Evolutionary conservation across 2,113 vertebrate genomes (phyloP), one percentile per base, ranked within the genome.

Genomic region (Willisornis vidua): DNA sequence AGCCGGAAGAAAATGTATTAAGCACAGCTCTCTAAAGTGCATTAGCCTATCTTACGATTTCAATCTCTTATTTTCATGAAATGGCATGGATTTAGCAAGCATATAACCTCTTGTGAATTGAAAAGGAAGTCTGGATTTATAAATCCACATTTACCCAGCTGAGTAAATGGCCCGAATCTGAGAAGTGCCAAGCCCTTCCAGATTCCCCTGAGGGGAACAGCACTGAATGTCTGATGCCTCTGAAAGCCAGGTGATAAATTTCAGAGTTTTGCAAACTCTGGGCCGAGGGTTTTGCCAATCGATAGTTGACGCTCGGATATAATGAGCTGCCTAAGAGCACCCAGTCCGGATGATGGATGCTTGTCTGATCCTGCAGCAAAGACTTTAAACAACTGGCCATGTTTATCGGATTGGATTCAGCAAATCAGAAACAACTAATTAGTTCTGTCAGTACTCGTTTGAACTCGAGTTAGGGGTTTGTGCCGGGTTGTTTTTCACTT

Each of bases 211-310:
- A 78, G 73, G 83, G 12, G 5, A 84, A 62, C 7, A 54, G 25
- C 19, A 33, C 33, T n/a, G 68, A 86, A 8, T 81, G 46, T 22
- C 76, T 77, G 57, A 41, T 88, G 61, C 72, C 54, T 68, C 52
- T 78, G 72, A 93, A 81, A 61, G 28, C 45, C 52, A 68, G 76
- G 61, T 87, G 80, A 95, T 31, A 77, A 63, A 93, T 94, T 75
- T 85, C 52, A 52, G 74, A 88, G 52, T 71, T 93, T 37, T 67
- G 48, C 20, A 48, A 73, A 93, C 63, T 88, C 82, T 67, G 29
- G 75, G 75, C 79, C 39, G 31, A 24, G 28, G 23, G 39, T 55
- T 95, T 93, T 76, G 25, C 55, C 80, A 66, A 91, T 96, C 79
- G 18, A 80, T 80, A 86, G 45, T 28, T 12, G 3, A 79, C 18